A percentile compares a stretch with the other conserved stretches of the same genome.
Conservation (phyloP, 2,113 vertebrate species). For the Phasianus colchicus region DNA sequence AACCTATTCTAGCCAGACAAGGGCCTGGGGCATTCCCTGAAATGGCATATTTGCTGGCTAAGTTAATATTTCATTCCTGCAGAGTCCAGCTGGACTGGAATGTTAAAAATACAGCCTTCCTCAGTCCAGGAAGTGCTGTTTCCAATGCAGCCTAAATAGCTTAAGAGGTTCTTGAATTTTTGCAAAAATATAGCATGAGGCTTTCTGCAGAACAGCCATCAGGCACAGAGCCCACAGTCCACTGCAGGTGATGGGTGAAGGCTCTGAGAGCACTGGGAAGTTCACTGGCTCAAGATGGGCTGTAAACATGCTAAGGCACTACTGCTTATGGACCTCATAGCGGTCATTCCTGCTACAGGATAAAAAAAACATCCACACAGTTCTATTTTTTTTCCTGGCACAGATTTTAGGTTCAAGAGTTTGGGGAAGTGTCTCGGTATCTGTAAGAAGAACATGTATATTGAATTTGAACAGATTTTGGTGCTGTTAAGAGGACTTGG, state of each 20-base stretch:
- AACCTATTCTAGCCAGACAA: not conserved
- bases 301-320: not conserved
- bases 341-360: not conserved
- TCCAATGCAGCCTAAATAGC: not conserved
- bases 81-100: not conserved
- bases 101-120: not conserved
- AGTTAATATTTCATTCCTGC: slow-evolving; percentile 29
- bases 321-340: not conserved
- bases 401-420: not conserved
- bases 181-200: not conserved
- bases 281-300: not conserved
- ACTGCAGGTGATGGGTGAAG: not conserved
- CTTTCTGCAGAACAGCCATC: not conserved
- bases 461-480: not conserved
- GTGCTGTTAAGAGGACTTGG: not conserved
- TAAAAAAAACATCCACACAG: not conserved
- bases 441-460: not conserved
- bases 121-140: not conserved
- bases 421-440: not conserved
- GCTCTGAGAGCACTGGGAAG: not conserved
- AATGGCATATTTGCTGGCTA: not conserved
- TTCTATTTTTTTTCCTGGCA: not conserved
- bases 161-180: rapidly evolving
- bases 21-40: not conserved
- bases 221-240: not conserved